Conservation (phyloP, 2,797 vertebrate genomes). For the Pseudochromis fuscus region DNA sequence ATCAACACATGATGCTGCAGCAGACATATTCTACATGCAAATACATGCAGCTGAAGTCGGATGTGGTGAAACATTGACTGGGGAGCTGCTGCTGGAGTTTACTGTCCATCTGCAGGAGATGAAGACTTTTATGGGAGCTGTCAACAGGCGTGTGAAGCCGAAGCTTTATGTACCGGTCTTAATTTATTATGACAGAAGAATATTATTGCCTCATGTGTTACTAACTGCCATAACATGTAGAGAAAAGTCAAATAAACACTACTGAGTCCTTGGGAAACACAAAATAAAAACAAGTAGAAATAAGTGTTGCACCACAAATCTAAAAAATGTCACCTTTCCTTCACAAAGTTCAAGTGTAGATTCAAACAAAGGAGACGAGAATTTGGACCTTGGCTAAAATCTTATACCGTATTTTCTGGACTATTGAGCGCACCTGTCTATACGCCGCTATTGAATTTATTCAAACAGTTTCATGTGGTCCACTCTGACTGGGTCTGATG, state of each 20-base stretch:
- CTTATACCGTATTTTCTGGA: too few species aligned
- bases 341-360: conserved; percentile 15
- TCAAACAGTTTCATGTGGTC: too few species aligned
- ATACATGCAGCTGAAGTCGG: conserved; percentile 33
- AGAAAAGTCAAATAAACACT: background rate
- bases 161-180: conserved; percentile 8
- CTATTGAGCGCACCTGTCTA: too few species aligned
- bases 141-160: conserved; percentile 22
- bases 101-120: conserved; percentile 40
- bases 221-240: background rate
- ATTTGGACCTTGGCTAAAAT: too few species aligned
- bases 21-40: conserved; percentile 43
- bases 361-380: background rate
- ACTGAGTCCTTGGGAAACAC: background rate
- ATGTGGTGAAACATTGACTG: conserved; percentile 15
- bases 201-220: conserved; percentile 7
- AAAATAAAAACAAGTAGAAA: background rate
- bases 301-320: too few species aligned
- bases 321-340: too few species aligned
- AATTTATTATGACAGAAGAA: conserved; percentile 8
- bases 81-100: conserved; percentile 27
- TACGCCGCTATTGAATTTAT: too few species aligned
- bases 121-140: conserved; percentile 32
- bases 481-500: too few species aligned
- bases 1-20: conserved; percentile 39